Conservation (phyloP, 2,797 vertebrate species). For the Austrolebias charrua region DNA sequence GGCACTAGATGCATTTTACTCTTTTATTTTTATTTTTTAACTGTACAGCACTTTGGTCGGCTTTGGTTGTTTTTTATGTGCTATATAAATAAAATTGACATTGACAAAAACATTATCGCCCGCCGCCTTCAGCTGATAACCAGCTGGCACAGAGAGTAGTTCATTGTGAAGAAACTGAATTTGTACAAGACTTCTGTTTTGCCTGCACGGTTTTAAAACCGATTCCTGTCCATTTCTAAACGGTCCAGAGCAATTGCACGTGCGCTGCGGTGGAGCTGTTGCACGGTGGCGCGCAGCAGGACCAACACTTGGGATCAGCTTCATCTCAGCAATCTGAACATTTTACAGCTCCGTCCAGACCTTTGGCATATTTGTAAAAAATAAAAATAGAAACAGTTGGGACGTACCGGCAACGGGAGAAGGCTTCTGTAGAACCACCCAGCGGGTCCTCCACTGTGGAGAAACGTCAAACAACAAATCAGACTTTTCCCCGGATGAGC, state of each 20-base stretch:
- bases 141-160: too few species aligned
- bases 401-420: constrained; percentile 94
- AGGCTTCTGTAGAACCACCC: constrained; percentile 91
- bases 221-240: background rate
- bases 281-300: constrained; percentile 35
- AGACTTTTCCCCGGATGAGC: background rate
- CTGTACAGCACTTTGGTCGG: too few species aligned
- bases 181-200: background rate
- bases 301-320: constrained; percentile 18
- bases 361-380: too few species aligned
- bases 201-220: too few species aligned
- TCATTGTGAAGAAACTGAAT: background rate
- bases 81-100: too few species aligned
- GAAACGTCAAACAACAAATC: constrained; percentile 47
- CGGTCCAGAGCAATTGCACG: background rate
- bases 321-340: constrained; percentile 6
- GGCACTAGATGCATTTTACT: too few species aligned
- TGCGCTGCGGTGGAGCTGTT: background rate
- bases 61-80: too few species aligned
- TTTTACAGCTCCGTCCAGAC: background rate
- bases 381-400: background rate
- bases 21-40: too few species aligned
- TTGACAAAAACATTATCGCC: too few species aligned
- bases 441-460: constrained; percentile 94
- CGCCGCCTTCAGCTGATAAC: too few species aligned